A percentile compares a stretch with the other conserved stretches of the same genome.
Evolutionary conservation across 1,140 invertebrate species (phyloP).

Genomic region (Neuroterus valhalla): DNA sequence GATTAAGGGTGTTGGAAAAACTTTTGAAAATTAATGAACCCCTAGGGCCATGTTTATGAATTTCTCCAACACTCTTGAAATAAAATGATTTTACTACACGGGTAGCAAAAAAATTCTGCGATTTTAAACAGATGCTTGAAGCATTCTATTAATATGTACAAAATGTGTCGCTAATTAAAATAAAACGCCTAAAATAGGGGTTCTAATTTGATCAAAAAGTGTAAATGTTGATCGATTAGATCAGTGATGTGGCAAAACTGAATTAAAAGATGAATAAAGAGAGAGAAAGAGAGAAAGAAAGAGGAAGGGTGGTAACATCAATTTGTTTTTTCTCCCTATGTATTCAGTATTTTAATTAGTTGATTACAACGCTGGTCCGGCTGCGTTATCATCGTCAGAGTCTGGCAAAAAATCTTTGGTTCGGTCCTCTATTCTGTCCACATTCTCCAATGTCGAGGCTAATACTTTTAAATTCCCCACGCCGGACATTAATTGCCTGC

Average conservation of each 20-base stretch:
- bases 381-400: constrained; percentile 74
- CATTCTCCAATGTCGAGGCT: constrained; percentile 77
- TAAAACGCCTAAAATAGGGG: not conserved
- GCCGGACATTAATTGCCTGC: constrained; percentile 80
- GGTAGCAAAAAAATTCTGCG: not conserved
- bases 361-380: constrained; percentile 70
- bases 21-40: too few relatives aligned
- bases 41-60: too few relatives aligned
- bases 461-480: constrained; percentile 81
- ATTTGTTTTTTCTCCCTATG: not conserved
- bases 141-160: constrained; percentile 20
- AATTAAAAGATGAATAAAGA: constrained; percentile 47
- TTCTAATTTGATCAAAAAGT: not conserved
- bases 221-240: not conserved
- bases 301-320: constrained; percentile 24
- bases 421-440: constrained; percentile 76
- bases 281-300: constrained; percentile 31
- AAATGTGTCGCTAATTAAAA: not conserved
- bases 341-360: constrained; percentile 28
- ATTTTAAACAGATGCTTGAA: constrained; percentile 6
- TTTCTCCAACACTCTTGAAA: not conserved
- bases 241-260: not conserved
- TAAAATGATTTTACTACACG: not conserved
- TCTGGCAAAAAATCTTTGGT: constrained; percentile 75
- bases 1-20: too few relatives aligned